Evolutionary conservation across 2,888 invertebrate species (phyloP), one percentile per base, ranked within the genome.

Genomic region (Frankliniella intonsa): DNA sequence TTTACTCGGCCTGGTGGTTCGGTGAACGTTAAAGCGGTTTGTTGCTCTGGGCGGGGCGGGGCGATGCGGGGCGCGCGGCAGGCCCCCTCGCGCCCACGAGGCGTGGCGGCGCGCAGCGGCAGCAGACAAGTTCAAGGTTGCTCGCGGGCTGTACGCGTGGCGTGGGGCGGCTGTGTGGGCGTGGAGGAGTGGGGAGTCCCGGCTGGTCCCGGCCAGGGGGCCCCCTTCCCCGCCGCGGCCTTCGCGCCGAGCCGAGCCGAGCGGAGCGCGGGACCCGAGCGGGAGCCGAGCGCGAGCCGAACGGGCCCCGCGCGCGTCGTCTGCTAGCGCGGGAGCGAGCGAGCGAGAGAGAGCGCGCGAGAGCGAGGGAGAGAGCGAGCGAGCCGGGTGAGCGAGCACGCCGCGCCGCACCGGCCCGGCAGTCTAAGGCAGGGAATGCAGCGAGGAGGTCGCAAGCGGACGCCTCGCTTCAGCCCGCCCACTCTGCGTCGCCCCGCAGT

Each of bases 81-180:
- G 38, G 38, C 3, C 38, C 38, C 38, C 38, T 38, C 38, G 38
- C 38, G 38, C 38, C 5, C 38, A 38, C 38, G 38, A 38, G 38
- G 38, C 65, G 65, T n/a, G 65, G 69, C 69, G 25, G 22, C 22
- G 69, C 25, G 69, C 69, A 9, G 69, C 25, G 14, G 69, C 69
- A 25, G 83, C 80, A 83, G 82, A 84, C 85, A 85, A 85, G 85
- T 85, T 85, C 85, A 85, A 85, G 85, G 85, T 84, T 84, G 85
- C 84, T 82, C 50, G 25, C 80, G 83, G 81, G 55, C 81, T 50
- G 80, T 69, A 27, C 81, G 80, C 51, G 55, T 65, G 83, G 83
- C 84, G 86, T 86, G 85, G 85, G 85, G 85, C 85, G 84, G 84
- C 85, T 85, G 85, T 86, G 87, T 88, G 88, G 88, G 87, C 88